Evolutionary conservation across 2,888 invertebrate species (phyloP).

Genomic region (Aproaerema taeniolella): DNA sequence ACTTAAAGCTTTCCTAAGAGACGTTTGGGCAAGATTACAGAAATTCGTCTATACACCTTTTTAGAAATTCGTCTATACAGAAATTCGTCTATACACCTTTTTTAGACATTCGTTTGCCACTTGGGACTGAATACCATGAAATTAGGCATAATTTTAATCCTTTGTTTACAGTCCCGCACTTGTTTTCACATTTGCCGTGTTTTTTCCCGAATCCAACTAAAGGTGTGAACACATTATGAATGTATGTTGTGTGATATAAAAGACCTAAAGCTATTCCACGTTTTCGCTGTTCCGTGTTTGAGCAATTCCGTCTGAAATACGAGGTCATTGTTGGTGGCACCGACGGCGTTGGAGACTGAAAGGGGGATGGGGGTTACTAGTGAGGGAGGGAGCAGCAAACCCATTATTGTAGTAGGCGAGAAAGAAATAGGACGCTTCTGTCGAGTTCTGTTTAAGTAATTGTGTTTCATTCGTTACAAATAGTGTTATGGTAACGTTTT

Average conservation of each 20-base stretch:
- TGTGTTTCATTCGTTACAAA: conserved; percentile 67
- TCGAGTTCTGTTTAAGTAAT: conserved; percentile 70
- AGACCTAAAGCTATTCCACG: conserved; percentile 55
- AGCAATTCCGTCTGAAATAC: conserved; percentile 76
- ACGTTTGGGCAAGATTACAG: too few relatives aligned
- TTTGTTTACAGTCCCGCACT: conserved; percentile 1
- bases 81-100: too few relatives aligned
- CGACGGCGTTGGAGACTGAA: conserved; percentile 56
- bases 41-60: too few relatives aligned
- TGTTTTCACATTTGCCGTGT: conserved; percentile 2
- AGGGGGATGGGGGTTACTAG: conserved; percentile 38
- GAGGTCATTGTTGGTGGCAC: conserved; percentile 76
- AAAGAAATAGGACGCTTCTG: conserved; percentile 70
- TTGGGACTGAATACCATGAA: too few relatives aligned
- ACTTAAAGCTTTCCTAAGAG: too few relatives aligned
- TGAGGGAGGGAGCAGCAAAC: conserved; percentile 47
- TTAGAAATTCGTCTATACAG: too few relatives aligned
- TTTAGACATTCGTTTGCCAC: too few relatives aligned
- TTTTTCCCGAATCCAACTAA: conserved; percentile 1
- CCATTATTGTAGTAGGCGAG: conserved; percentile 69
- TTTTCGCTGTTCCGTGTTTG: conserved; percentile 70
- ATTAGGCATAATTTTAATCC: too few relatives aligned
- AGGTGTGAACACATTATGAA: conserved; percentile 4
- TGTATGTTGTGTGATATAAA: conserved; percentile 22
- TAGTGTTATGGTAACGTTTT: too few relatives aligned